Percentiles rank a stretch among this genome's conserved stretches.
phyloP scores from a whole-genome alignment of 2,113 vertebrate species.

The Mus pahari region DNA sequence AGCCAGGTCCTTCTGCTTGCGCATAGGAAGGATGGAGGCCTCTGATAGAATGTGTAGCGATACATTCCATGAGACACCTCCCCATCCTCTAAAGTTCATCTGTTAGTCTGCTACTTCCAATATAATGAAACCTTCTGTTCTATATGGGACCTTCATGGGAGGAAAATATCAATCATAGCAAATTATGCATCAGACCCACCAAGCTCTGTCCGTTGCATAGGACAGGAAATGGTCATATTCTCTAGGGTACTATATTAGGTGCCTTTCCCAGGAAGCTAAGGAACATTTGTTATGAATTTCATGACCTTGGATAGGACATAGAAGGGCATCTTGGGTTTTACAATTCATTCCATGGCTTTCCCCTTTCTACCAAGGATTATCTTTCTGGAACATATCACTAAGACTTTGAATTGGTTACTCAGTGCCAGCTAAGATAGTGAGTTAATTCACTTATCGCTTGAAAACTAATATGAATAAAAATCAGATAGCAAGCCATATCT shows the following conservation, averaged over 20 bases:
- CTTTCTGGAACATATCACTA: background rate
- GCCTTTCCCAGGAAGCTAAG: background rate
- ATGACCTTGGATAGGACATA: constrained; percentile 42
- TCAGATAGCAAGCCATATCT: background rate
- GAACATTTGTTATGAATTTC: background rate
- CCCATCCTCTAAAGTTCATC: background rate
- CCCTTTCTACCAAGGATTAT: constrained; percentile 1
- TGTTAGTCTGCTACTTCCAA: constrained; percentile 31
- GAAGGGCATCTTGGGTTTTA: constrained; percentile 24
- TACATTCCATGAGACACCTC: no score
- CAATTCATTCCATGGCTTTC: constrained; percentile 1
- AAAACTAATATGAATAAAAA: constrained; percentile 41
- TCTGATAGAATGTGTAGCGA: no score
- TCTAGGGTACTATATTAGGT: background rate
- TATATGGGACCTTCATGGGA: background rate
- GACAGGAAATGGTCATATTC: background rate
- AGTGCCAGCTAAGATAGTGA: background rate
- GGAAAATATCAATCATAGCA: background rate
- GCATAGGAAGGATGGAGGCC: no score
- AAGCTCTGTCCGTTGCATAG: background rate
- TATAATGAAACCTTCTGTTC: constrained; percentile 27
- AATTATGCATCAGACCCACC: constrained; percentile 11
- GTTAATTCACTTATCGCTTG: constrained; percentile 4
- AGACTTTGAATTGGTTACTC: constrained; percentile 19
- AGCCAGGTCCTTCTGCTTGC: background rate